Percentiles rank a stretch among this genome's conserved stretches.
phyloP scores from a whole-genome alignment of 2,113 vertebrate genomes.

The Protobothrops mucrosquamatus region DNA sequence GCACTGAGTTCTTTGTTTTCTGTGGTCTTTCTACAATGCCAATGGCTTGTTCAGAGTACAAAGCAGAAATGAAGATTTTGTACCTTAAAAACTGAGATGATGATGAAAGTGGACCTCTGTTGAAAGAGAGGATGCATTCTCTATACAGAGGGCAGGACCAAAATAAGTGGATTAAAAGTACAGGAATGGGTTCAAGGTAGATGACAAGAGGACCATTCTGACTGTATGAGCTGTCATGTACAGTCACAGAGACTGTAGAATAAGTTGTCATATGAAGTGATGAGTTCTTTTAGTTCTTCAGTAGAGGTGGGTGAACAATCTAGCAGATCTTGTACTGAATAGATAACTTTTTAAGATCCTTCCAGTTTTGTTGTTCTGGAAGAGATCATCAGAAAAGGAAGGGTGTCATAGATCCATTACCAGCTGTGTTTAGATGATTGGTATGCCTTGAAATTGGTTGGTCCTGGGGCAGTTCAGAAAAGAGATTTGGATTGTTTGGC shows the following conservation, averaged over 20 bases:
- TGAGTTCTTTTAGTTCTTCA: not conserved
- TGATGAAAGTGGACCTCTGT: not conserved
- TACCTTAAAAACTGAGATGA: not conserved
- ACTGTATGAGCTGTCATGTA: not conserved
- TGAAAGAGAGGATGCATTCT: not conserved
- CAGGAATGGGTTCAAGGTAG: not conserved
- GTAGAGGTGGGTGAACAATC: not conserved
- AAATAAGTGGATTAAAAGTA: not conserved
- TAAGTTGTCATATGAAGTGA: not conserved
- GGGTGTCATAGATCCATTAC: not conserved
- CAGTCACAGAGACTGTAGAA: not conserved
- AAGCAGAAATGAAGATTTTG: not conserved
- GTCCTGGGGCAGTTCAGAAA: not conserved
- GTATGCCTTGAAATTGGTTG: not conserved
- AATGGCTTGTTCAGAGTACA: not conserved
- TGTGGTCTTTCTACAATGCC: not conserved
- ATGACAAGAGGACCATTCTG: not conserved
- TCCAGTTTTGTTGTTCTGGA: not conserved
- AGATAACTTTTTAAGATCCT: not conserved
- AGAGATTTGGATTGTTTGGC: not conserved
- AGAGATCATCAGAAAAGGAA: not conserved
- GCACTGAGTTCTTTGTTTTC: not conserved
- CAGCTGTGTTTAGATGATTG: not conserved
- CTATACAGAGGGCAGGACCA: not conserved
- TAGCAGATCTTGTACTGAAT: not conserved